These are phyloP conservation scores for Hedya salicella DNA, from an alignment of 2,888 invertebrate genomes.

Conservation along the genomic window DNA sequence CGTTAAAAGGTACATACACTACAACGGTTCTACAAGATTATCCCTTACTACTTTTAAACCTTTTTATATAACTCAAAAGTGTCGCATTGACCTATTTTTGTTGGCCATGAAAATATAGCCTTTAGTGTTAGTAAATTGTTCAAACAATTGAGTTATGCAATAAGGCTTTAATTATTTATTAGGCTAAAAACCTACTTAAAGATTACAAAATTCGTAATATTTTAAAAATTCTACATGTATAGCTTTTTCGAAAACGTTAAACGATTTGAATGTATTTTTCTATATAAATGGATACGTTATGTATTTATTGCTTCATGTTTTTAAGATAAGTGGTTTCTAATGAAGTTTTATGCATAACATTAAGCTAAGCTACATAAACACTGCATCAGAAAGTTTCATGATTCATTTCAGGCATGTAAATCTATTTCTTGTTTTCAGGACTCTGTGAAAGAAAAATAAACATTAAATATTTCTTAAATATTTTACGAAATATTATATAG, in stretches of 20 bases:
- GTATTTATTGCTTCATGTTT: slow-evolving; percentile 34
- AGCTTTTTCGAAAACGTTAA: slow-evolving; percentile 5
- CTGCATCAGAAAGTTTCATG: slow-evolving; percentile 14
- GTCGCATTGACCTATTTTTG: neutral
- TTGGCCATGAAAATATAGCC: too few relatives aligned
- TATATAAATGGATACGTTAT: slow-evolving; percentile 27
- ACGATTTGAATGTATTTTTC: slow-evolving; percentile 9
- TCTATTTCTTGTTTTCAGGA: slow-evolving; percentile 72
- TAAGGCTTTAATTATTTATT: slow-evolving; percentile 15
- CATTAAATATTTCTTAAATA: neutral
- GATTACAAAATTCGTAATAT: slow-evolving; percentile 41
- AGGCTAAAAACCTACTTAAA: slow-evolving; percentile 38
- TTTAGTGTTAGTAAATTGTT: neutral
- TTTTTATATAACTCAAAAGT: slow-evolving; percentile 29
- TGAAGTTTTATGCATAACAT: slow-evolving; percentile 4
- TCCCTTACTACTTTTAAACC: slow-evolving; percentile 8
- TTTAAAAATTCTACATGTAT: slow-evolving; percentile 30
- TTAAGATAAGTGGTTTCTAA: neutral
- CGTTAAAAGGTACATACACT: slow-evolving; percentile 68
- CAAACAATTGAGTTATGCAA: slow-evolving; percentile 28
- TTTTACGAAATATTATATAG: neutral
- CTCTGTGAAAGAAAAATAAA: slow-evolving; percentile 66
- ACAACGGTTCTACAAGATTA: slow-evolving; percentile 62
- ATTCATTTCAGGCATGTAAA: slow-evolving; percentile 51
- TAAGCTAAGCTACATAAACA: slow-evolving; percentile 31